Conservation (phyloP, 2,113 vertebrate species). For the Odocoileus virginianus region DNA sequence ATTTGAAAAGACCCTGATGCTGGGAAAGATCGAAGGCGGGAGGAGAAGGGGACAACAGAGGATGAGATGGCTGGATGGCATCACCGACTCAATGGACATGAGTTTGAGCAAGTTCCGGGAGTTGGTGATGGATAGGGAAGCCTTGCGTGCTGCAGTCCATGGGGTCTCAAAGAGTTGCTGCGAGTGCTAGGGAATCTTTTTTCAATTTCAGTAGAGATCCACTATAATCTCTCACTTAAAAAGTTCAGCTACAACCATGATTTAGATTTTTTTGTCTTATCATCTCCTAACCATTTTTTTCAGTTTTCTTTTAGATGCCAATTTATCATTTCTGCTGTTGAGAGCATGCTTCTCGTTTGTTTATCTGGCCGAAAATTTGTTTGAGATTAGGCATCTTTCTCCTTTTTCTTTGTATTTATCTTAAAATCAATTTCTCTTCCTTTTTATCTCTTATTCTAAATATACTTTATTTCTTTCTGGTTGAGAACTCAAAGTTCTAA, state of each 20-base stretch:
- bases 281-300: not conserved
- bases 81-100: not conserved
- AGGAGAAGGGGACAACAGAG: not conserved
- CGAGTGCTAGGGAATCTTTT: not conserved
- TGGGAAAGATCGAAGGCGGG: not conserved
- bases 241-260: not conserved
- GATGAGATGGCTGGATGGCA: not conserved
- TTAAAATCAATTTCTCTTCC: not conserved
- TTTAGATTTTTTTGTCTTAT: not conserved
- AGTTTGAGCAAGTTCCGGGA: not conserved
- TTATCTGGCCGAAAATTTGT: not conserved
- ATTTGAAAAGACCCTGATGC: not conserved
- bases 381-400: not conserved
- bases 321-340: not conserved
- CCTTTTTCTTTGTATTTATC: not conserved
- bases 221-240: not conserved
- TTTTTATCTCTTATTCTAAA: not conserved
- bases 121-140: not conserved
- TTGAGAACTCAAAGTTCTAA: not conserved
- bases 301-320: not conserved
- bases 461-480: not conserved
- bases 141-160: not conserved
- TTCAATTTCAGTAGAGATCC: not conserved
- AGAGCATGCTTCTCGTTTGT: not conserved
- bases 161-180: not conserved